Evolutionary conservation across 1,140 invertebrate species (phyloP), one percentile per base, ranked within the genome.

Genomic region (Parapsyche elsis): DNA sequence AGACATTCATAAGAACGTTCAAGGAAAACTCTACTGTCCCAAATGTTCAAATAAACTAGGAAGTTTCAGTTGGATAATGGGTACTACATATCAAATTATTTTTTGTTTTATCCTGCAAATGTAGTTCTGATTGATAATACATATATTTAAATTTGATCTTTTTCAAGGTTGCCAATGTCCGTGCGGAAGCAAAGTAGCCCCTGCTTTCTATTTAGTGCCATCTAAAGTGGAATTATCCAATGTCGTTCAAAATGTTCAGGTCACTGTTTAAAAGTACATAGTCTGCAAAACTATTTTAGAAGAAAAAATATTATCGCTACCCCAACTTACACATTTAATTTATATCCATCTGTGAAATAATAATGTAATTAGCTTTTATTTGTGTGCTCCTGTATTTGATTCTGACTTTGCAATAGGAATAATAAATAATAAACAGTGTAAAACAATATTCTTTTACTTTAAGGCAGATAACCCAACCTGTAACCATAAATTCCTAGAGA

Each of bases 161-260:
- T 61, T 89, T 87, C 49, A 89, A 89, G 94, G 93, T 76, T 95
- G 93, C 84, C 92, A 94, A 80, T 96, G 95, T 87, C 94, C 94
- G 1, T 96, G 95, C 86, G 95, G 95, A 1, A 92, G 92, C 80
- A 94, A 94, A 86, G 93, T 95, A 75, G 93, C 94, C 19, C 95
- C 95, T 0, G 94, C 94, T 9, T 96, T 96, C 89, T 96, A 96
- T 87, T 87, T 96, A 71, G 93, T 95, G 84, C 94, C 94, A 67
- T 95, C 94, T 2, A 96, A 95, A 88, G 93, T 96, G 59, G 95
- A 96, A 85, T 94, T 94, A 89, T 94, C 94, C 76, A 95, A 95
- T 86, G 92, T 94, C 74, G 94, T 96, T 46, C 94, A 96, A 86
- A 96, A 96, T 86, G 93, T 96, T 78, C 94, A 96, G 88, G 91